A percentile compares a stretch with the other conserved stretches of the same genome.
These are phyloP conservation scores for Hormaphis cornu DNA, from an alignment of 1,140 invertebrate species.

Conservation along the genomic window DNA sequence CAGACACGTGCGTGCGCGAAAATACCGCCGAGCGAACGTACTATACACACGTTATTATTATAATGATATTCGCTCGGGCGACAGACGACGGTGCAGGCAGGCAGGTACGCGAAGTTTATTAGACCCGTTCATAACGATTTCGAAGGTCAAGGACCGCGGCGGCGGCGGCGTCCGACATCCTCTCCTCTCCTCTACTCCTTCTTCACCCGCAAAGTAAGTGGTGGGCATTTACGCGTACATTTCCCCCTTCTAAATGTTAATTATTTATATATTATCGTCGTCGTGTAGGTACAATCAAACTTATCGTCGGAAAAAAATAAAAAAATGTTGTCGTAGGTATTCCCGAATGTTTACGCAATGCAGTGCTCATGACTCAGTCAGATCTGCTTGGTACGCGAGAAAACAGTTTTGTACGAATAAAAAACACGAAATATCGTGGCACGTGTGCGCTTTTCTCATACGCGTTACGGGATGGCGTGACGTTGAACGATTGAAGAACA, in stretches of 20 bases:
- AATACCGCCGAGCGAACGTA: not conserved
- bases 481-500: too few relatives aligned
- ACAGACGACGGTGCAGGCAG: not conserved
- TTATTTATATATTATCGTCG: too few relatives aligned
- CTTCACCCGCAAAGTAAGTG: not conserved
- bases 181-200: not conserved
- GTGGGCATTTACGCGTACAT: not conserved
- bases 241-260: not conserved
- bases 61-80: too few relatives aligned
- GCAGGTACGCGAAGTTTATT: constrained; percentile 2
- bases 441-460: too few relatives aligned
- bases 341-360: too few relatives aligned
- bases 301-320: too few relatives aligned
- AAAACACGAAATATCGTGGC: too few relatives aligned
- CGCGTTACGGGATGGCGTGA: too few relatives aligned
- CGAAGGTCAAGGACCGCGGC: constrained; percentile 16
- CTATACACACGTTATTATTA: not conserved
- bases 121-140: constrained; percentile 13
- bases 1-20: not conserved
- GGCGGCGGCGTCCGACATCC: constrained; percentile 1
- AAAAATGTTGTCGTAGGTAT: too few relatives aligned
- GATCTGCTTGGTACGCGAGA: too few relatives aligned
- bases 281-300: not conserved
- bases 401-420: too few relatives aligned
- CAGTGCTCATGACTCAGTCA: too few relatives aligned